These are phyloP conservation scores for Pammene aurita DNA, from an alignment of 2,888 invertebrate species.

Conservation along the genomic window DNA sequence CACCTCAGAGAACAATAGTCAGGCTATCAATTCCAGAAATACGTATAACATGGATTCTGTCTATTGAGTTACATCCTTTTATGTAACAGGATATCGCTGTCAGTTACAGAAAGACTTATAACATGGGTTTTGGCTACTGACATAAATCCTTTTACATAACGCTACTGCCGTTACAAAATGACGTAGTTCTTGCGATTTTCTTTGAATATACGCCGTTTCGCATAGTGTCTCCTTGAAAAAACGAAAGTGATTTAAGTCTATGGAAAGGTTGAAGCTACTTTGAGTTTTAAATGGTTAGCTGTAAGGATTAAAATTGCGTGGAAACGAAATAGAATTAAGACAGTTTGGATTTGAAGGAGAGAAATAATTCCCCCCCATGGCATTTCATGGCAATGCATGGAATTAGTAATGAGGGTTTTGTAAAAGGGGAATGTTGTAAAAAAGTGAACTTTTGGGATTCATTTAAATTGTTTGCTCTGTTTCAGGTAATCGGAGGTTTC, in stretches of 20 bases:
- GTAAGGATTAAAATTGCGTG: too few relatives aligned
- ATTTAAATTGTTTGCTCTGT: conserved; percentile 4
- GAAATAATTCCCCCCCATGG: background rate
- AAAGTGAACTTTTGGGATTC: background rate
- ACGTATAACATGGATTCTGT: background rate
- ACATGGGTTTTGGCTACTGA: background rate
- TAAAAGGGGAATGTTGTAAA: conserved; percentile 3
- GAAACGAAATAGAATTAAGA: too few relatives aligned
- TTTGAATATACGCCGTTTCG: too few relatives aligned
- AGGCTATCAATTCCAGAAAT: background rate
- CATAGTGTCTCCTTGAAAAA: background rate
- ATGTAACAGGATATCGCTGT: too few relatives aligned
- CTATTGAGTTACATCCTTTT: background rate
- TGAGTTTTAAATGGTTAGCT: too few relatives aligned
- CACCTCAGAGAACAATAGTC: conserved; percentile 30
- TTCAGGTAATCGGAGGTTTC: conserved; percentile 14
- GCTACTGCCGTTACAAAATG: too few relatives aligned
- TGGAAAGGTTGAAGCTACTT: too few relatives aligned
- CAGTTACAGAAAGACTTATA: background rate
- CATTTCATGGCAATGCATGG: conserved; percentile 1
- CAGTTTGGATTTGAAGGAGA: too few relatives aligned
- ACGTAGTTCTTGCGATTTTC: too few relatives aligned
- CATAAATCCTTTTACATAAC: too few relatives aligned
- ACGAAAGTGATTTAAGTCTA: too few relatives aligned
- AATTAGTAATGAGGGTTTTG: conserved; percentile 11